Percentiles rank a stretch among this genome's conserved stretches.
phyloP scores from a whole-genome alignment of 1,140 invertebrate species.

The Aphelenchoides besseyi region DNA sequence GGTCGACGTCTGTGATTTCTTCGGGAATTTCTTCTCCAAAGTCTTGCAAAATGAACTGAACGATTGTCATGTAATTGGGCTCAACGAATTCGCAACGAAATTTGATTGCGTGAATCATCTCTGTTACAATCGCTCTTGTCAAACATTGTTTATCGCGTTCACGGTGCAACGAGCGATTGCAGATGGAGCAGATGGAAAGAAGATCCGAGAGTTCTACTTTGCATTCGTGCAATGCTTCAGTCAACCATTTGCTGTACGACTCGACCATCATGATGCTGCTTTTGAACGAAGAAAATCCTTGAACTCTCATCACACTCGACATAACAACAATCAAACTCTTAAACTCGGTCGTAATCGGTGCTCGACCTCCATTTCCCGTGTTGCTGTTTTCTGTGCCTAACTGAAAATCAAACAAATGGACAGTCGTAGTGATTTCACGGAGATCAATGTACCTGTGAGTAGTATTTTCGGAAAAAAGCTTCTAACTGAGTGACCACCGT shows the following conservation, averaged over 20 bases:
- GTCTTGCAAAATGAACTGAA: constrained; percentile 75
- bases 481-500: constrained; percentile 79
- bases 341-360: constrained; percentile 43
- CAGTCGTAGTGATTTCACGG: constrained; percentile 65
- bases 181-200: constrained; percentile 82
- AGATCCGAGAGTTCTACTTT: constrained; percentile 78
- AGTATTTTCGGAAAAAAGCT: constrained; percentile 72
- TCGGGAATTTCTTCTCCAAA: constrained; percentile 70
- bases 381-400: constrained; percentile 57
- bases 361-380: constrained; percentile 19
- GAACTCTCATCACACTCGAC: constrained; percentile 77
- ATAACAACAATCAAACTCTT: constrained; percentile 79
- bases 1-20: constrained; percentile 33
- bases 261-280: constrained; percentile 72
- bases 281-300: constrained; percentile 68
- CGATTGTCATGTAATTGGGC: constrained; percentile 83
- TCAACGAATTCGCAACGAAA: constrained; percentile 90
- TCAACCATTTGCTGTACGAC: constrained; percentile 89
- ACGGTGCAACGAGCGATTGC: constrained; percentile 78
- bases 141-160: constrained; percentile 89
- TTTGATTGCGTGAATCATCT: constrained; percentile 88
- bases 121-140: constrained; percentile 82
- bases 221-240: constrained; percentile 82
- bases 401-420: constrained; percentile 73
- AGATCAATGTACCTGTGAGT: constrained; percentile 46